Base-by-base conservation (phyloP, 2,113 vertebrate genomes). In the Phyllostomus hastatus region DNA sequence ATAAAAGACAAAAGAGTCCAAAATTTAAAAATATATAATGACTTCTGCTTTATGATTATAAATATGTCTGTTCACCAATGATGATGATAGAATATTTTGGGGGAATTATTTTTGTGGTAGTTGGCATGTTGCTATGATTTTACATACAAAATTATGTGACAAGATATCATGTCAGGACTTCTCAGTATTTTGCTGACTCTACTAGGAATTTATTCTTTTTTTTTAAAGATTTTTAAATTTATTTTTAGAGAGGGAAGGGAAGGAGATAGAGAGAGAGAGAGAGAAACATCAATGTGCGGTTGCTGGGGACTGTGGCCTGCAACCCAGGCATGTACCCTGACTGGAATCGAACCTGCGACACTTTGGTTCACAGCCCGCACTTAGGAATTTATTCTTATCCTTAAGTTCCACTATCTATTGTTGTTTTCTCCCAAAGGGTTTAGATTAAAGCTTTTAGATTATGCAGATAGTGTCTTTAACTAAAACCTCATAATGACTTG, bases 401-500 rank as follows among this genome's bases (percentile, higher is more conserved):
- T 86, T 86, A 41, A 66, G 78, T 90, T 94, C 10, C 16, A 86
- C 26, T n/a, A 41, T 28, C 4, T 61, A 46, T 75, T 9, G 2
- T 41, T 84, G 22, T 80, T 84, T 86, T 73, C 28, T 82, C 11
- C 15, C 11, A n/a, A 50, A n/a, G 48, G 31, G 5, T 52, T 78
- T 50, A n/a, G 17, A 52, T n/a, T n/a, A 64, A 81, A 76, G 46
- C 16, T 19, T 52, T 19, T 52, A 52, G 46, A 22, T 52, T 50
- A 66, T 70, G 64, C 52, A 90, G 69, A 4, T 22, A n/a, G 0
- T 2, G 90, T 81, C 19, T 75, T 81, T 87, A 43, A 69, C 24
- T 95, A 84, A 9, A 28, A 97, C 50, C 86, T 95, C 38, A 0
- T 31, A 54, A 15, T n/a, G 75, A 97, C 43, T 59, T 94, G 85